Conservation (phyloP, 2,888 invertebrate species). For the Sturmia bella region DNA sequence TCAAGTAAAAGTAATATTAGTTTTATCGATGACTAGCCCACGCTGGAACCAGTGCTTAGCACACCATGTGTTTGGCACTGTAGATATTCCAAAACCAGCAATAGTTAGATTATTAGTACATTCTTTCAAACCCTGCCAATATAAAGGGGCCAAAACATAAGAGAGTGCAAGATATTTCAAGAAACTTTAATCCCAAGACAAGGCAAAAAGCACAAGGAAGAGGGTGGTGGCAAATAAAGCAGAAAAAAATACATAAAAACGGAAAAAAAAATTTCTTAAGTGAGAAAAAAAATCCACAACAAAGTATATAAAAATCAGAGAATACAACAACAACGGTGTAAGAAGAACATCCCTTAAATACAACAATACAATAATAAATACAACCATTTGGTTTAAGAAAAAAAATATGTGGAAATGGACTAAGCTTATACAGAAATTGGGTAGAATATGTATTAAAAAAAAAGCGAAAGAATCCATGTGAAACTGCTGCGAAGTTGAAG, state of each 20-base stretch:
- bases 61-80: too few species aligned
- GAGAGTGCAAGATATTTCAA: slow-evolving; percentile 55
- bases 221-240: slow-evolving; percentile 27
- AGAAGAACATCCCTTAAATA: slow-evolving; percentile 67
- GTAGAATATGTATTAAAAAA: slow-evolving; percentile 44
- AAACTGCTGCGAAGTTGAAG: slow-evolving; percentile 19
- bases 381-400: slow-evolving; percentile 49
- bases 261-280: slow-evolving; percentile 23
- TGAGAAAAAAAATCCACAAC: slow-evolving; percentile 53
- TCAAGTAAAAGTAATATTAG: too few species aligned
- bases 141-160: slow-evolving; percentile 38
- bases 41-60: too few species aligned
- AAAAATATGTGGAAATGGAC: slow-evolving; percentile 56
- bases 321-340: slow-evolving; percentile 55
- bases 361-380: slow-evolving; percentile 62
- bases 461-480: slow-evolving; percentile 18
- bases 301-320: slow-evolving; percentile 65
- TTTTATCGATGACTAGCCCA: too few species aligned
- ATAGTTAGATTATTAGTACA: neutral
- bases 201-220: slow-evolving; percentile 31
- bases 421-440: slow-evolving; percentile 54
- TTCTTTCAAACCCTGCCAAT: slow-evolving; percentile 25
- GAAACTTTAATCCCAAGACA: slow-evolving; percentile 45
- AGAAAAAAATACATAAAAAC: slow-evolving; percentile 35
- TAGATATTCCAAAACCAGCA: too few species aligned